Evolutionary conservation across 1,140 invertebrate genomes (phyloP).

Genomic region (Psix sp.): DNA sequence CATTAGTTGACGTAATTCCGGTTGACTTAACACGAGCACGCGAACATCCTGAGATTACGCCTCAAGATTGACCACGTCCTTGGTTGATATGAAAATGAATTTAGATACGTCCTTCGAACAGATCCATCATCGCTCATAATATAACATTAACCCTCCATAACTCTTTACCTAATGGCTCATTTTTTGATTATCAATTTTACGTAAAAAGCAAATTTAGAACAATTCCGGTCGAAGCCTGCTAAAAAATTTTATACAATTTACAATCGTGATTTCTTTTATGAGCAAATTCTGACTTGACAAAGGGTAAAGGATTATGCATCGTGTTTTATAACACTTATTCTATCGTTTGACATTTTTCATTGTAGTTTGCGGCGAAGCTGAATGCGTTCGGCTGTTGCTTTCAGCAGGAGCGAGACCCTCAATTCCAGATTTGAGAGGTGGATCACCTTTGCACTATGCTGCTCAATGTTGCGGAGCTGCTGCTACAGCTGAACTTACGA

Average conservation of each 20-base stretch:
- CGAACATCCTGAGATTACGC: slow-evolving; percentile 65
- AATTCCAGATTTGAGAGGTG: slow-evolving; percentile 93
- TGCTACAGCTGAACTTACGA: slow-evolving; percentile 80
- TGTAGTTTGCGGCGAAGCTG: slow-evolving; percentile 92
- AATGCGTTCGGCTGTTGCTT: slow-evolving; percentile 89
- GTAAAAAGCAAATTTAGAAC: no score
- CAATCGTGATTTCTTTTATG: no score
- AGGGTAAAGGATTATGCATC: not conserved
- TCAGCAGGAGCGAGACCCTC: slow-evolving; percentile 89
- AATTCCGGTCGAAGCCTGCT: no score
- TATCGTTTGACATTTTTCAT: no score
- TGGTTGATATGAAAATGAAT: slow-evolving; percentile 60
- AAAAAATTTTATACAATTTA: no score
- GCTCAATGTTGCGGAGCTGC: slow-evolving; percentile 95
- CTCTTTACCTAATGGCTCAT: no score
- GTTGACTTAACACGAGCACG: slow-evolving; percentile 64
- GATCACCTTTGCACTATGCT: slow-evolving; percentile 97
- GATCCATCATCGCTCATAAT: slow-evolving; percentile 20
- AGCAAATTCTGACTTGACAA: not conserved
- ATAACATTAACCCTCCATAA: no score
- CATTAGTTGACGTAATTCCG: slow-evolving; percentile 67
- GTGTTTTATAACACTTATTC: no score
- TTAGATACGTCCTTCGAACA: slow-evolving; percentile 28
- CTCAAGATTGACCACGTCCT: slow-evolving; percentile 66
- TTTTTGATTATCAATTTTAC: no score